A percentile compares a stretch with the other conserved stretches of the same genome.
phyloP scores from a whole-genome alignment of 2,797 vertebrate species.

The Triplophysa yarkandensis region DNA sequence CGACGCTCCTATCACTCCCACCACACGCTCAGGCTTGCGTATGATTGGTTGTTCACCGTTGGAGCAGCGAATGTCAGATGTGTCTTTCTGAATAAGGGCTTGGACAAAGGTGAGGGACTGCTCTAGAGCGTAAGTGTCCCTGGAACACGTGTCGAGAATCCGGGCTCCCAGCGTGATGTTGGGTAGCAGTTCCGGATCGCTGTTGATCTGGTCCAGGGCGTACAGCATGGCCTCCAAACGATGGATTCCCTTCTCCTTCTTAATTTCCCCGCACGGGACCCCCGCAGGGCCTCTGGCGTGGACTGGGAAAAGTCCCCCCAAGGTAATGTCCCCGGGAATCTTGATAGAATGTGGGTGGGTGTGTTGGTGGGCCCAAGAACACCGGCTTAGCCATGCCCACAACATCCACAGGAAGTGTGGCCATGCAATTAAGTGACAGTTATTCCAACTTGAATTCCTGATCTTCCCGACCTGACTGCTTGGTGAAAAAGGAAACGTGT shows the following conservation, averaged over 20 bases:
- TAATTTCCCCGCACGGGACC: constrained; percentile 80
- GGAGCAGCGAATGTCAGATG: constrained; percentile 79
- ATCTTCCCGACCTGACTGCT: constrained; percentile 16
- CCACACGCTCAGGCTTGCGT: constrained; percentile 81
- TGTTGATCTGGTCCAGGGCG: constrained; percentile 87
- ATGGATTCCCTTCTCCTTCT: constrained; percentile 90
- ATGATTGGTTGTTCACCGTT: constrained; percentile 77
- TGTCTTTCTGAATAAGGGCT: constrained; percentile 83
- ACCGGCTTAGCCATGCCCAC: constrained; percentile 41
- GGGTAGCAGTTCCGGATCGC: constrained; percentile 81
- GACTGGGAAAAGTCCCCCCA: constrained; percentile 88
- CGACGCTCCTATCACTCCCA: constrained; percentile 86
- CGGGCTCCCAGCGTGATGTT: constrained; percentile 85
- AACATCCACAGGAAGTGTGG: constrained; percentile 53
- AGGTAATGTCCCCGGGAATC: constrained; percentile 83
- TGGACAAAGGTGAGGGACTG: constrained; percentile 83
- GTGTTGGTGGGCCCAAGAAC: constrained; percentile 66
- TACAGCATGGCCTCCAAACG: constrained; percentile 92
- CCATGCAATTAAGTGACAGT: constrained; percentile 26
- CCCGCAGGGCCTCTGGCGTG: constrained; percentile 83
- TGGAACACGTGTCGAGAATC: constrained; percentile 77
- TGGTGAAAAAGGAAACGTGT: constrained; percentile 6
- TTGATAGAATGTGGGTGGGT: constrained; percentile 82
- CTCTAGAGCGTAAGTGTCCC: constrained; percentile 79
- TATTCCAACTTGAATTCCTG: constrained; percentile 9